Base-by-base conservation (phyloP, 2,113 vertebrate species). In the Cheilinus undulatus region DNA sequence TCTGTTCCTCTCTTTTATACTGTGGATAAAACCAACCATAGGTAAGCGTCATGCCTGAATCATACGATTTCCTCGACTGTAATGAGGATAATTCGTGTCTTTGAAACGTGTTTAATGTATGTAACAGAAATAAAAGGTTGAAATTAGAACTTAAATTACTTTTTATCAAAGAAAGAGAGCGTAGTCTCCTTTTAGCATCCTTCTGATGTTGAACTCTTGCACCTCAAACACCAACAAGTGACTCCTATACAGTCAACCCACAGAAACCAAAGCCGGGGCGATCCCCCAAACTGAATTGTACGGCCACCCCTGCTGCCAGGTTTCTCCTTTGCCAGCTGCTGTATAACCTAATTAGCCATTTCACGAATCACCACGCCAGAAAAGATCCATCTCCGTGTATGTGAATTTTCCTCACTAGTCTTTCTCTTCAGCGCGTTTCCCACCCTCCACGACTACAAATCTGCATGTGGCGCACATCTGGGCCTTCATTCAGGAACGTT, bases 381-480 rank as follows among this genome's bases (percentile, higher is more conserved):
- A 76, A 69, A 88, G 88, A 89, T 78, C 89, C 82, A 88, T 93
- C 92, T 88, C 84, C 87, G 80, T 80, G 88, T 86, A 82, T 70
- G 82, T 86, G 86, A 87, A 74, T 80, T 86, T 83, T 85, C 80
- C 82, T 86, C 79, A 22, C 54, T 84, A 62, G 74, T 73, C 80
- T 46, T 78, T 82, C 69, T 69, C 73, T 81, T n/a, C 62, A 74
- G 78, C 84, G 68, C 73, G 62, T 79, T 90, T 86, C 88, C 89
- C 88, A 80, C 82, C 83, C 81, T 84, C 61, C 45, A 8, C 22
- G 50, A 61, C 66, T 48, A 72, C 73, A 60, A 79, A 89, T 86
- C 88, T 85, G 83, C 89, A 88, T 90, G 70, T 91, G 91, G 89
- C 13, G 63, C 86, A 91, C 91, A 93, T 91, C 88, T 93, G 92